A percentile compares a stretch with the other conserved stretches of the same genome.
These are phyloP conservation scores for Hypotaenidia philippensis DNA, from an alignment of 2,797 vertebrate species.

Conservation along the genomic window DNA sequence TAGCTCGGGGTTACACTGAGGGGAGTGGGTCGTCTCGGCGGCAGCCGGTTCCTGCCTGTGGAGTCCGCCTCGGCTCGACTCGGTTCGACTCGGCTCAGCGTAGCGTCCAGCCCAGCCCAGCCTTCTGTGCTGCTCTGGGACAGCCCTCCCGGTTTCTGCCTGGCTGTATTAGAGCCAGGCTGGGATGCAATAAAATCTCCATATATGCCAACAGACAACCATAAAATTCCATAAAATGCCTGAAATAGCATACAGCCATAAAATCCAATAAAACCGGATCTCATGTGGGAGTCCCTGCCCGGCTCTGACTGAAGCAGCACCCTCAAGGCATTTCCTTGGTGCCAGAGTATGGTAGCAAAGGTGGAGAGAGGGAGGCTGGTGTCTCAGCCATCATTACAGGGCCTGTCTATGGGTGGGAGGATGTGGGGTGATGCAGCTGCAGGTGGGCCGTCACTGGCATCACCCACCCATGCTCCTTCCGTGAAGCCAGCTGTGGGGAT, in stretches of 20 bases:
- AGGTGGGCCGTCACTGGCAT: fast-evolving
- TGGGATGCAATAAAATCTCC: not conserved
- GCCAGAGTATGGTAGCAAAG: not conserved
- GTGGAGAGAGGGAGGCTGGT: fast-evolving
- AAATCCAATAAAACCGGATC: not conserved
- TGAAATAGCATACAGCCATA: not conserved
- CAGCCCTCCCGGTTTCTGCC: fast-evolving
- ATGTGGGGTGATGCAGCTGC: not conserved
- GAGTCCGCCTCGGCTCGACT: too few species aligned
- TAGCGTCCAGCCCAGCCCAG: too few species aligned
- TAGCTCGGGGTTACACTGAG: fast-evolving
- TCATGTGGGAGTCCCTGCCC: not conserved
- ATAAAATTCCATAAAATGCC: not conserved
- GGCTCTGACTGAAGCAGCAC: not conserved
- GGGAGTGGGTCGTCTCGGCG: fast-evolving
- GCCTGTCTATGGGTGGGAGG: not conserved
- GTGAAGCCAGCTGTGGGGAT: not conserved
- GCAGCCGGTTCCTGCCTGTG: too few species aligned
- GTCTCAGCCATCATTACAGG: fast-evolving
- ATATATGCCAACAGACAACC: not conserved
- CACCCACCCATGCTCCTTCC: not conserved
- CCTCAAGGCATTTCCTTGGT: fast-evolving
- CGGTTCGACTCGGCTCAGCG: too few species aligned
- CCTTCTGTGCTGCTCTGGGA: fast-evolving
- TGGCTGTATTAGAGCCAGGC: fast-evolving